Percentiles rank a stretch among this genome's conserved stretches.
These are phyloP conservation scores for Drosophila kambysellisi DNA, from an alignment of 2,888 invertebrate genomes.

Conservation along the genomic window DNA sequence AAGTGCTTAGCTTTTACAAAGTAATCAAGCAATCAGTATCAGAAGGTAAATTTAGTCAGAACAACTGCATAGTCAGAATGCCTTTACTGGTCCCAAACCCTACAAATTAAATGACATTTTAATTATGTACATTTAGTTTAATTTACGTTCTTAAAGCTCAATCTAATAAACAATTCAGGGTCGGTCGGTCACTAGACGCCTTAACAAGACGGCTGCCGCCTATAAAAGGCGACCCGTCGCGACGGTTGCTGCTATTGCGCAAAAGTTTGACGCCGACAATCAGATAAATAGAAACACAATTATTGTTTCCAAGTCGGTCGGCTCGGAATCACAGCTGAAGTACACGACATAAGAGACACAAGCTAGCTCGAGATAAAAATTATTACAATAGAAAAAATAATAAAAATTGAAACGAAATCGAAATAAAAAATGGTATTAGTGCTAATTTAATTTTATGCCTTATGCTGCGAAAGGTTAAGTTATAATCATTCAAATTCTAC, in stretches of 20 bases:
- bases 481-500: not conserved
- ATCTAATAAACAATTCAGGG: slow-evolving; percentile 60
- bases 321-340: not conserved
- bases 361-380: not conserved
- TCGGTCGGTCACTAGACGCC: slow-evolving; percentile 49
- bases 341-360: slow-evolving; percentile 8
- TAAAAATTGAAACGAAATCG: not conserved
- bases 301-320: slow-evolving; percentile 28
- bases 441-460: not conserved
- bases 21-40: slow-evolving; percentile 4
- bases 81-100: not conserved
- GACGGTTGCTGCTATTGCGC: slow-evolving; percentile 43
- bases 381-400: slow-evolving; percentile 1
- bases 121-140: slow-evolving; percentile 36
- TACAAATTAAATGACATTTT: slow-evolving; percentile 43
- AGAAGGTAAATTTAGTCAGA: not conserved
- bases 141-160: slow-evolving; percentile 36
- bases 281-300: slow-evolving; percentile 37
- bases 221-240: slow-evolving; percentile 58
- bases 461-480: not conserved
- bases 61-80: slow-evolving; percentile 1
- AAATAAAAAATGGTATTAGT: not conserved
- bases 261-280: slow-evolving; percentile 53
- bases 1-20: slow-evolving; percentile 10
- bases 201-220: slow-evolving; percentile 40